Conservation (phyloP, 2,797 vertebrate species). For the Poeciliopsis presidionis region DNA sequence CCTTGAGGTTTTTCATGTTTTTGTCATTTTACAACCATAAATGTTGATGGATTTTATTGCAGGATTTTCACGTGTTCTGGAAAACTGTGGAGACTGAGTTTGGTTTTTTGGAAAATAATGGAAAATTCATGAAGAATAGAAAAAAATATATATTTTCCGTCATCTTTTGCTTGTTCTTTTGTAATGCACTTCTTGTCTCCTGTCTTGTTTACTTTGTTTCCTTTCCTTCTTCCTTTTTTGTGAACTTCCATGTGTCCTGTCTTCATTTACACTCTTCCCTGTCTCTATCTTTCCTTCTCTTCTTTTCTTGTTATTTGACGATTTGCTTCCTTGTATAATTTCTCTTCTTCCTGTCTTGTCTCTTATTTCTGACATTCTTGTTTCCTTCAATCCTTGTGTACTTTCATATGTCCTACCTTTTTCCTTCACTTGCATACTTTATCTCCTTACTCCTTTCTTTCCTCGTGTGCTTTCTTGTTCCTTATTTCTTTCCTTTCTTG, state of each 20-base stretch:
- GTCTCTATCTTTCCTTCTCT: background rate
- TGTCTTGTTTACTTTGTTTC: conserved; percentile 4
- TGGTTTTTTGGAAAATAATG: background rate
- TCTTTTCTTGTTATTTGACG: background rate
- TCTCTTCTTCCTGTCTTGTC: background rate
- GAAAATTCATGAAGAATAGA: background rate
- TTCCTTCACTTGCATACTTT: background rate
- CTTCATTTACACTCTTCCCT: background rate
- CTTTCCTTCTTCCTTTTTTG: background rate
- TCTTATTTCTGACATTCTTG: background rate
- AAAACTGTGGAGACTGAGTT: background rate
- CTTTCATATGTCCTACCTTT: background rate
- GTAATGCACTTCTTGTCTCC: background rate
- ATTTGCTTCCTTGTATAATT: background rate
- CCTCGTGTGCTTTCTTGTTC: background rate
- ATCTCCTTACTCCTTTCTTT: background rate
- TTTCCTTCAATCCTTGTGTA: background rate
- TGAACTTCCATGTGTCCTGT: conserved; percentile 11
- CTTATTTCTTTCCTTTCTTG: background rate
- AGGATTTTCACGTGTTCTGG: background rate
- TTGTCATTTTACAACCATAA: background rate
- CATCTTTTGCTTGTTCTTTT: background rate
- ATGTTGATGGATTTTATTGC: background rate
- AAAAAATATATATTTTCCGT: background rate
- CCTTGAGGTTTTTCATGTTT: background rate